A percentile compares a stretch with the other conserved stretches of the same genome.
These are phyloP conservation scores for Dipodomys ordii DNA, from an alignment of 2,113 vertebrate species.

Conservation along the genomic window DNA sequence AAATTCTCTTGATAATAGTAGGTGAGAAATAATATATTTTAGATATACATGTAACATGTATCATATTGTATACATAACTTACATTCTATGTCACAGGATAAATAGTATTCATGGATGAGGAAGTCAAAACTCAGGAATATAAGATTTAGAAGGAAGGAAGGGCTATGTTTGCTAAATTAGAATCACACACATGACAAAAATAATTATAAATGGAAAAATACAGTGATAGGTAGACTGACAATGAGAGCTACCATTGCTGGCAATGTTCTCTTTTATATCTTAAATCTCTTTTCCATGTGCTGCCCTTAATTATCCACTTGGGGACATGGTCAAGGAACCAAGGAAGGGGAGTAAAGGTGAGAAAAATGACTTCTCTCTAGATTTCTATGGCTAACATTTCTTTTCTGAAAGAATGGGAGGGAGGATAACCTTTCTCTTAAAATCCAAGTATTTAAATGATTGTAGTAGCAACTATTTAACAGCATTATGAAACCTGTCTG, in stretches of 20 bases:
- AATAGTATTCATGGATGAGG: not conserved
- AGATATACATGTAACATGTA: not conserved
- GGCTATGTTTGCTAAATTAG: not conserved
- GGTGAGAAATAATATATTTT: not conserved
- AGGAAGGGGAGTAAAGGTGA: not conserved
- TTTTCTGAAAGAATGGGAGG: not conserved
- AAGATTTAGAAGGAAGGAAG: not conserved
- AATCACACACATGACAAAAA: not conserved
- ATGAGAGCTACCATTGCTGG: not conserved
- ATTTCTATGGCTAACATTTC: not conserved
- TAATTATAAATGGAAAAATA: not conserved
- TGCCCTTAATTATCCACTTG: not conserved
- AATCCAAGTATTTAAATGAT: not conserved
- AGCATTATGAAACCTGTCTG: not conserved
- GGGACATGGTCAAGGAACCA: not conserved
- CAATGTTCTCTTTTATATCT: not conserved
- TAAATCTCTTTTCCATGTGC: not conserved
- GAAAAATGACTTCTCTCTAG: not conserved
- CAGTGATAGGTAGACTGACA: not conserved
- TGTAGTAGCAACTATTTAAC: not conserved
- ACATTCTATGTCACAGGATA: not conserved
- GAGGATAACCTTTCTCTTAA: not conserved
- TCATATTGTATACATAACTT: no score
- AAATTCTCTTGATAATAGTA: not conserved
- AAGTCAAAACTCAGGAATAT: not conserved